Evolutionary conservation across 2,113 vertebrate species (phyloP).

Genomic region (Notechis scutatus): DNA sequence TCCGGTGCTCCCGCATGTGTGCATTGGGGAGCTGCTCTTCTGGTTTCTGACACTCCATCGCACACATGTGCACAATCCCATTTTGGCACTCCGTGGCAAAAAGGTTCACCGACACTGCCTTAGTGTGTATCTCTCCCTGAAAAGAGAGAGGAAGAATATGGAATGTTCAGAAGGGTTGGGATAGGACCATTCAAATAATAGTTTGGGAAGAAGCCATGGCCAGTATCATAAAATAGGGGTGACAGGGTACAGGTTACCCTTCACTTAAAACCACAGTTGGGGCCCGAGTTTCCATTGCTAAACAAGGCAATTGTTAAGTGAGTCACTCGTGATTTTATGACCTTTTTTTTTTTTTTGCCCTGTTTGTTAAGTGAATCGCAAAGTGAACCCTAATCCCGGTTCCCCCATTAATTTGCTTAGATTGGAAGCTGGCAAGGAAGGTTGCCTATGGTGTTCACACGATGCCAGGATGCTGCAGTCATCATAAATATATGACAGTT

Average conservation of each 20-base stretch:
- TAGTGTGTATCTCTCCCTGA: neutral
- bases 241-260: neutral
- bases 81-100: no score
- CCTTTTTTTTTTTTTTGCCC: neutral
- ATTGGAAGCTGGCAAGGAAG: neutral
- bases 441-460: neutral
- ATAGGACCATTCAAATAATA: neutral
- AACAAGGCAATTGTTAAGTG: neutral
- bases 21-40: no score
- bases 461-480: neutral
- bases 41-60: no score
- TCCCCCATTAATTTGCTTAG: neutral
- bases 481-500: neutral
- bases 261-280: neutral
- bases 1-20: no score
- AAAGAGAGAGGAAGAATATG: neutral
- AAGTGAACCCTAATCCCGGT: neutral
- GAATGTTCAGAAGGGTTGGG: neutral
- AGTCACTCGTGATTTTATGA: neutral
- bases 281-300: neutral
- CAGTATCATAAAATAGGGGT: neutral
- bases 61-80: no score
- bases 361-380: neutral
- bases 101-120: no score
- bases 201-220: neutral